A percentile compares a stretch with the other conserved stretches of the same genome.
phyloP scores from a whole-genome alignment of 2,888 invertebrate species.

The Schizotus pectinicornis region DNA sequence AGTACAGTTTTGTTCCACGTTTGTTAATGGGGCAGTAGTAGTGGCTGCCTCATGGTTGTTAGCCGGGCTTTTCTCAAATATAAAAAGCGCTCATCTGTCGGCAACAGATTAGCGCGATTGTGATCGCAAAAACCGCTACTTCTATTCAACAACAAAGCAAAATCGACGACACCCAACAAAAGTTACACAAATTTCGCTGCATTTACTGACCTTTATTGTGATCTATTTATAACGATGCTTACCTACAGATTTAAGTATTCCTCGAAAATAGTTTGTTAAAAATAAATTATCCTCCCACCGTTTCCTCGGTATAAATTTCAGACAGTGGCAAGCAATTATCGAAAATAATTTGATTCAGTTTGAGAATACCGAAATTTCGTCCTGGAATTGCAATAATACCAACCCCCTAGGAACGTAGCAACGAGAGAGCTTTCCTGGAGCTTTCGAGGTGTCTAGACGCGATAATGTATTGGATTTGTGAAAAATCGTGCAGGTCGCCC shows the following conservation, averaged over 20 bases:
- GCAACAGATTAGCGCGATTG: slow-evolving; percentile 3
- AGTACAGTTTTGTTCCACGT: slow-evolving; percentile 5
- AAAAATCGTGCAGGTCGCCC: not conserved
- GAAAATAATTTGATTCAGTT: too few species aligned
- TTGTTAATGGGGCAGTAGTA: not conserved
- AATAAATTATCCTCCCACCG: slow-evolving; percentile 14
- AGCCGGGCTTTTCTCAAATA: not conserved
- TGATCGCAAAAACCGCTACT: slow-evolving; percentile 21
- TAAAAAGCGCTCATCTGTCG: slow-evolving; percentile 1
- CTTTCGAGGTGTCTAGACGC: slow-evolving; percentile 7
- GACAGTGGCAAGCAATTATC: not conserved
- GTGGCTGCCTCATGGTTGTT: not conserved
- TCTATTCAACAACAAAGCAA: not conserved
- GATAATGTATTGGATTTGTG: slow-evolving; percentile 11
- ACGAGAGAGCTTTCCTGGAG: too few species aligned
- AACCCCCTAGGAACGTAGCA: too few species aligned
- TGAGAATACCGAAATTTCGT: too few species aligned
- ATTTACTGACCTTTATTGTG: slow-evolving; percentile 15
- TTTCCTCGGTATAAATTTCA: slow-evolving; percentile 1
- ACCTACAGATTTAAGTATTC: slow-evolving; percentile 12
- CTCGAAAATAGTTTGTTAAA: slow-evolving; percentile 22
- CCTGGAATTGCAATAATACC: too few species aligned
- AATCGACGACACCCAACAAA: slow-evolving; percentile 4
- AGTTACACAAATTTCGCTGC: not conserved
- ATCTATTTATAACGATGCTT: slow-evolving; percentile 9